Percentiles rank a stretch among this genome's conserved stretches.
These are phyloP conservation scores for Anoplopoma fimbria DNA, from an alignment of 2,113 vertebrate genomes.

Conservation along the genomic window DNA sequence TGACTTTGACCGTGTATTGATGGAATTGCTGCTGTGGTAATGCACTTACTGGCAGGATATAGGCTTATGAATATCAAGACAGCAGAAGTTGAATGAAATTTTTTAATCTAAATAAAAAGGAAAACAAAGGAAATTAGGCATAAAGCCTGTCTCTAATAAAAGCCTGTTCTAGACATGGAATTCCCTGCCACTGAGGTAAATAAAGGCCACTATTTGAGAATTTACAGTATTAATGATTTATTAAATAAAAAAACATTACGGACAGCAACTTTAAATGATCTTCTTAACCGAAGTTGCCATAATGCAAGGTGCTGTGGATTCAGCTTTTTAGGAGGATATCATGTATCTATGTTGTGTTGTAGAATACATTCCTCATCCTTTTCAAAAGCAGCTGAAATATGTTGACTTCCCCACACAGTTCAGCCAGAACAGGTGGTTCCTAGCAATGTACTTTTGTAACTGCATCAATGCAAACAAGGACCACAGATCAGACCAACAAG, in stretches of 20 bases:
- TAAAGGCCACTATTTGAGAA: conserved; percentile 1
- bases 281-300: background rate
- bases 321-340: background rate
- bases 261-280: background rate
- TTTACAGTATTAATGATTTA: conserved; percentile 15
- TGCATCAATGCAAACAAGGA: conserved; percentile 1
- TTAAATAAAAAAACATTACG: background rate
- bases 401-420: background rate
- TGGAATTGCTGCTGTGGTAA: background rate
- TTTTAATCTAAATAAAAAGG: background rate
- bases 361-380: conserved; percentile 8
- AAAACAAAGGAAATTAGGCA: too few relatives aligned
- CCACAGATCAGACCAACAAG: background rate
- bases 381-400: background rate
- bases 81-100: too few relatives aligned
- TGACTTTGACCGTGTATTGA: background rate
- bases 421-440: background rate
- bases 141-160: background rate
- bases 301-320: background rate
- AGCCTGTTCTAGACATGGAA: background rate
- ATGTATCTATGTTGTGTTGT: background rate
- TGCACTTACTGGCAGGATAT: background rate
- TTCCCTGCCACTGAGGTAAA: background rate
- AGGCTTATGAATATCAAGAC: too few relatives aligned
- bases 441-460: background rate